Conservation (phyloP, 1,140 invertebrate genomes). For the Zaprionus capensis region DNA sequence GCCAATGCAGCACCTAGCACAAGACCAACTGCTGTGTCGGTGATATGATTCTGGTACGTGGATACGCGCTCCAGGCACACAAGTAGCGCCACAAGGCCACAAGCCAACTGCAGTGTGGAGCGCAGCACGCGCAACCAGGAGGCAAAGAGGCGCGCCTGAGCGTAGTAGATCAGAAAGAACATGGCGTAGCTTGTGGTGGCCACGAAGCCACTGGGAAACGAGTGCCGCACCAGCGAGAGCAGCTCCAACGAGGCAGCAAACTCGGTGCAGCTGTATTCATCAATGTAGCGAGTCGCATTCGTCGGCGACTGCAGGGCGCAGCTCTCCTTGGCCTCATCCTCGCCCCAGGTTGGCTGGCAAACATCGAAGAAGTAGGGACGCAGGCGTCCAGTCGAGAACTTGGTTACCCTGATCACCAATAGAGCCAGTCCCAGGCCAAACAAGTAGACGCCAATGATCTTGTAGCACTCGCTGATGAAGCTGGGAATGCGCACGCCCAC, state of each 20-base stretch:
- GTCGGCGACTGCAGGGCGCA: slow-evolving; percentile 10
- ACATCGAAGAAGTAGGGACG: slow-evolving; percentile 74
- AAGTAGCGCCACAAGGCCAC: slow-evolving; percentile 44
- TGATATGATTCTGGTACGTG: slow-evolving; percentile 65
- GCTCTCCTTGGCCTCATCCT: slow-evolving; percentile 6
- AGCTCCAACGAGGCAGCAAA: slow-evolving; percentile 64
- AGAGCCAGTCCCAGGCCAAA: slow-evolving; percentile 65
- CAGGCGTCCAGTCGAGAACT: slow-evolving; percentile 62
- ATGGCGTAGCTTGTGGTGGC: slow-evolving; percentile 66
- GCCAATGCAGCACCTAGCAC: slow-evolving; percentile 50
- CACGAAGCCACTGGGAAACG: slow-evolving; percentile 74
- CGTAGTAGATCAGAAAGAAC: slow-evolving; percentile 68
- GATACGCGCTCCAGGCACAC: slow-evolving; percentile 65
- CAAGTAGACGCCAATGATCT: slow-evolving; percentile 71
- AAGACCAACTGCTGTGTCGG: slow-evolving; percentile 62
- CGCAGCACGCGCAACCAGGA: slow-evolving; percentile 61
- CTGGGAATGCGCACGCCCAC: slow-evolving; percentile 72
- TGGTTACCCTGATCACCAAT: slow-evolving; percentile 53
- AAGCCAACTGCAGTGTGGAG: slow-evolving; percentile 57
- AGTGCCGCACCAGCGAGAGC: slow-evolving; percentile 62
- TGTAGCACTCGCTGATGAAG: slow-evolving; percentile 79
- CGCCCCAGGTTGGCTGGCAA: slow-evolving; percentile 69
- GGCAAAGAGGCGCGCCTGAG: slow-evolving; percentile 63
- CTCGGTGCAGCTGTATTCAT: slow-evolving; percentile 62
- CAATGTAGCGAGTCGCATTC: slow-evolving; percentile 47